Evolutionary conservation across 2,888 invertebrate species (phyloP), one percentile per base, ranked within the genome.

Genomic region (Sinotaia quadrata): DNA sequence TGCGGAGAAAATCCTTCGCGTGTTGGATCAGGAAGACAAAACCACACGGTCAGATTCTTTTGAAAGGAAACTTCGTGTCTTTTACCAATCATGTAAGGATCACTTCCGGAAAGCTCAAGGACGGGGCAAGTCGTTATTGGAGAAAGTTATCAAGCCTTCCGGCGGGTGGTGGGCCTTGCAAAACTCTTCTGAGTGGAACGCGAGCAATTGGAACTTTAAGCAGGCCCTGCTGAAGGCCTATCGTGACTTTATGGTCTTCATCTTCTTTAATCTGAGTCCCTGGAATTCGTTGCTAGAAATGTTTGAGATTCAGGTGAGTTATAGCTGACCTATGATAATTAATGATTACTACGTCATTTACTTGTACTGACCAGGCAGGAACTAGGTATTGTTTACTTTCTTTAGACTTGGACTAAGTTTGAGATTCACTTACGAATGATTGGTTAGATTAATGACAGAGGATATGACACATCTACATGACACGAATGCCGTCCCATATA

Each of bases 41-140:
- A 74, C 63, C 0, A 56, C 74, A 15, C 12, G 21, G 4, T 36
- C 51, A 4, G 2, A 34, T 1, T 49, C 68, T 4, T 69, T 57
- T 5, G 89, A 90, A 74, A 90, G 90, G 89, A 92, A 92, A 82
- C 79, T 91, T 75, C 91, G 91, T 78, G 87, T 90, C 74, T 90
- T 92, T 76, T 92, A 91, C 65, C 21, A n/a, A 31, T 90, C 91
- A 1, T 92, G 91, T 77, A 86, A 90, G 86, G 81, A 85, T 71
- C 78, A 81, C 29, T 82, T 77, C 62, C 73, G 73, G 1, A 78
- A 81, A 61, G 80, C 80, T 77, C 69, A 68, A 5, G 67, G 73
- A 8, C 75, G 78, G 12, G 82, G 81, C 0, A 71, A 72, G 15
- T 75, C 81, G 0, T 75, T 83, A 15, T 62, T 83, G 2, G 73